These are phyloP conservation scores for Zelostemma sp. DNA, from an alignment of 1,140 invertebrate genomes.

Conservation along the genomic window DNA sequence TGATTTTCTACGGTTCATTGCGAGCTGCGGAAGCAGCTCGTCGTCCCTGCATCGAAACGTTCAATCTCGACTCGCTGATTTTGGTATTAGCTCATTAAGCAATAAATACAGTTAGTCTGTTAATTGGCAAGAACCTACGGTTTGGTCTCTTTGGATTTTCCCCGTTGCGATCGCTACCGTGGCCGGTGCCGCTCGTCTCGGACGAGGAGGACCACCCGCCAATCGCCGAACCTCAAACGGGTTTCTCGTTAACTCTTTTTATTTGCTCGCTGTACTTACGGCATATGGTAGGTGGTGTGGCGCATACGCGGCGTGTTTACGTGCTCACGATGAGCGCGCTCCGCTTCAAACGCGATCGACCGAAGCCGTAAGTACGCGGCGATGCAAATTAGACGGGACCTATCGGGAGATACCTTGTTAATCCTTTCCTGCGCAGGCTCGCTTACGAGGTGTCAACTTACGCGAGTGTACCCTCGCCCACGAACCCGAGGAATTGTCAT, in stretches of 20 bases:
- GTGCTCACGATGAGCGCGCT: conserved; percentile 19
- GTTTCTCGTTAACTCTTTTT: conserved; percentile 54
- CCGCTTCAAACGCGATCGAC: conserved; percentile 34
- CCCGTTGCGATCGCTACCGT: conserved; percentile 45
- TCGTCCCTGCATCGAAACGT: conserved; percentile 23
- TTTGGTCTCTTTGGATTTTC: conserved; percentile 27
- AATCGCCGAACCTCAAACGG: conserved; percentile 54
- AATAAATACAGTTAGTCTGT: conserved; percentile 57
- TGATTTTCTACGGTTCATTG: no score
- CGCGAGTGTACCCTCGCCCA: conserved; percentile 21
- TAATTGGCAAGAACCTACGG: conserved; percentile 54
- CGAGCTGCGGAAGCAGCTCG: no score
- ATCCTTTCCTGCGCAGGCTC: conserved; percentile 34
- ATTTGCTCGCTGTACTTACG: conserved; percentile 26
- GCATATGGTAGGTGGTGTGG: conserved; percentile 37
- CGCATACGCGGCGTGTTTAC: conserved; percentile 22
- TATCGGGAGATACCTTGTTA: conserved; percentile 30
- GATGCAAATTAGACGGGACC: conserved; percentile 37
- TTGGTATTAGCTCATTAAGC: conserved; percentile 62
- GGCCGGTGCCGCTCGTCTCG: conserved; percentile 35
- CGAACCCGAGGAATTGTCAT: conserved; percentile 8
- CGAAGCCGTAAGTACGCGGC: conserved; percentile 42
- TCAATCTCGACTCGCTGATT: conserved; percentile 60
- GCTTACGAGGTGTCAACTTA: conserved; percentile 40
- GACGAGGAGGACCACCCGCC: conserved; percentile 42